A percentile compares a stretch with the other conserved stretches of the same genome.
Conservation (phyloP, 2,797 vertebrate species). For the Protosalanx chinensis region DNA sequence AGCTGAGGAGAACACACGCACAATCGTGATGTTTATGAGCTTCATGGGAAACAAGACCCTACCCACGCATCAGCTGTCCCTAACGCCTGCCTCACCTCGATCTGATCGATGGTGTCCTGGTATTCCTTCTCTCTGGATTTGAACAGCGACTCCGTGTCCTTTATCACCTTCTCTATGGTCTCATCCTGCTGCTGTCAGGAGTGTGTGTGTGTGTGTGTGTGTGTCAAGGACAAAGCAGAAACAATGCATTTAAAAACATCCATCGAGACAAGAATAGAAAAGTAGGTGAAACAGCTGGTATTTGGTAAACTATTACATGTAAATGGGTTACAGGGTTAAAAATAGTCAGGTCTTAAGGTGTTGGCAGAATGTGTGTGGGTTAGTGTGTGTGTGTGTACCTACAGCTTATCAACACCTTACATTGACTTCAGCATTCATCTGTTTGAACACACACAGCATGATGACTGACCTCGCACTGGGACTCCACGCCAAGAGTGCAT, state of each 20-base stretch:
- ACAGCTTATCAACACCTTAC: not conserved
- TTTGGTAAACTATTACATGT: not conserved
- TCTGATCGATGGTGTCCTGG: conserved; percentile 92
- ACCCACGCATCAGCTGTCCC: not conserved
- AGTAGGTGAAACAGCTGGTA: not conserved
- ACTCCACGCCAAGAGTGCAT: conserved; percentile 77
- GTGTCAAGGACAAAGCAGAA: not conserved
- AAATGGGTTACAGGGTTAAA: not conserved
- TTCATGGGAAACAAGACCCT: not conserved
- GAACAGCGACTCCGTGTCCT: conserved; percentile 87
- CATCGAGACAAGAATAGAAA: not conserved
- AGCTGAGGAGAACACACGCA: conserved; percentile 64
- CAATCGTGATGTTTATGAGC: too few relatives aligned
- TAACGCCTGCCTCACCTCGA: conserved; percentile 77
- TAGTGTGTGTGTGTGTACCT: not conserved
- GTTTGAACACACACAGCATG: too few relatives aligned
- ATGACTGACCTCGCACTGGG: conserved; percentile 82
- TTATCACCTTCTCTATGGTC: conserved; percentile 89
- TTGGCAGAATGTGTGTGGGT: not conserved
- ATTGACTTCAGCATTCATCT: not conserved
- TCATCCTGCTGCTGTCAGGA: conserved; percentile 66
- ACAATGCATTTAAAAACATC: not conserved
- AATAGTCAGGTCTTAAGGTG: not conserved
- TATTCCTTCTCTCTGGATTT: conserved; percentile 90
- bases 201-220: conserved; percentile 19